Percentiles rank a stretch among this genome's conserved stretches.
phyloP scores from a whole-genome alignment of 2,888 invertebrate species.

The Oegoconia quadripuncta region DNA sequence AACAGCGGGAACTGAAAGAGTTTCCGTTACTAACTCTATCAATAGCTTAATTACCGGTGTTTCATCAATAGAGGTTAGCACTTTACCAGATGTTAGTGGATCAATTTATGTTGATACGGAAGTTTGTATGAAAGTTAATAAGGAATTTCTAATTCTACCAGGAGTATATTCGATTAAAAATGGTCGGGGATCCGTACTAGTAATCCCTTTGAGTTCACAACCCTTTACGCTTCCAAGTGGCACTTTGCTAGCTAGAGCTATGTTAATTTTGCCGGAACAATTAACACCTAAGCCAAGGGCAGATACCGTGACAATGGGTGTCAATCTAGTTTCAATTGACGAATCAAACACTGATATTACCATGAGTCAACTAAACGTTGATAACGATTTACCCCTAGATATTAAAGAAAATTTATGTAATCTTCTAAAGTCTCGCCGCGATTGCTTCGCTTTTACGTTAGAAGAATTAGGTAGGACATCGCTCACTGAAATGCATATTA shows the following conservation, averaged over 20 bases:
- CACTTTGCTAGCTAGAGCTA: not conserved
- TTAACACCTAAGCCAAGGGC: no score
- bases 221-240: not conserved
- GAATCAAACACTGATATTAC: not conserved
- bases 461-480: not conserved
- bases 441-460: not conserved
- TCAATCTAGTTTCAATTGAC: not conserved
- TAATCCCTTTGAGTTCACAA: not conserved
- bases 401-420: not conserved
- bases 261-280: no score
- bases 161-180: not conserved
- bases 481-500: not conserved
- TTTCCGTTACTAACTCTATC: not conserved
- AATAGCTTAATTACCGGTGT: not conserved
- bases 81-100: not conserved
- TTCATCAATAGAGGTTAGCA: not conserved
- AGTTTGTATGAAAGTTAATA: not conserved
- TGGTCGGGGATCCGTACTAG: not conserved
- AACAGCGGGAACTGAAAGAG: not conserved
- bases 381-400: no score
- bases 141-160: not conserved
- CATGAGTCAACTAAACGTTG: not conserved
- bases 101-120: slow-evolving; percentile 2
- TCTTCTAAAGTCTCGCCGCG: not conserved
- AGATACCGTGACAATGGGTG: no score